Conservation (phyloP, 1,140 invertebrate species). For the Forficula auricularia region DNA sequence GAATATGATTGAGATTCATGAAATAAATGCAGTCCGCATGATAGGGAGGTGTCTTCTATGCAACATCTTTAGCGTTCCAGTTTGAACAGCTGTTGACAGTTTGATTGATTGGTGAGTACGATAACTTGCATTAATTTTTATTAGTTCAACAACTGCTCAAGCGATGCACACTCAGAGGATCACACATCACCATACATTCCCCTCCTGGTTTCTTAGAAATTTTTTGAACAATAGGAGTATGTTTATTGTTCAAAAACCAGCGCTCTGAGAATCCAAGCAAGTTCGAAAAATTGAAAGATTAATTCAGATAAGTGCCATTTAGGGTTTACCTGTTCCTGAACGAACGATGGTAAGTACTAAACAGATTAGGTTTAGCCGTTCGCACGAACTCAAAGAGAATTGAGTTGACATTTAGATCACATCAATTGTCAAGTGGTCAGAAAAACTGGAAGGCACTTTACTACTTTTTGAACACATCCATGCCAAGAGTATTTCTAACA, state of each 20-base stretch:
- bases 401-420: slow-evolving; percentile 6
- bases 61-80: too few relatives aligned
- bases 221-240: too few relatives aligned
- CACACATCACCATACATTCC: too few relatives aligned
- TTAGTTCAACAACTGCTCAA: too few relatives aligned
- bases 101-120: too few relatives aligned
- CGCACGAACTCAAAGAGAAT: not conserved
- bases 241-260: not conserved
- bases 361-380: not conserved
- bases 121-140: too few relatives aligned
- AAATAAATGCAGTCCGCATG: too few relatives aligned
- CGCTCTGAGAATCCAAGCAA: not conserved
- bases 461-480: slow-evolving; percentile 15
- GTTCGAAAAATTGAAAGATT: not conserved
- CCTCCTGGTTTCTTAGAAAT: too few relatives aligned
- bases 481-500: slow-evolving; percentile 12
- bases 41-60: too few relatives aligned
- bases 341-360: not conserved
- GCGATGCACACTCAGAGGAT: too few relatives aligned
- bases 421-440: slow-evolving; percentile 10
- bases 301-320: not conserved
- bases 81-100: too few relatives aligned
- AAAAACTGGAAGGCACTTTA: slow-evolving; percentile 14
- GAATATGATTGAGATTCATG: too few relatives aligned
- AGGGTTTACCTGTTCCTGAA: not conserved